phyloP scores from a whole-genome alignment of 2,113 vertebrate genomes.

The Sarotherodon lohbergeri region DNA sequence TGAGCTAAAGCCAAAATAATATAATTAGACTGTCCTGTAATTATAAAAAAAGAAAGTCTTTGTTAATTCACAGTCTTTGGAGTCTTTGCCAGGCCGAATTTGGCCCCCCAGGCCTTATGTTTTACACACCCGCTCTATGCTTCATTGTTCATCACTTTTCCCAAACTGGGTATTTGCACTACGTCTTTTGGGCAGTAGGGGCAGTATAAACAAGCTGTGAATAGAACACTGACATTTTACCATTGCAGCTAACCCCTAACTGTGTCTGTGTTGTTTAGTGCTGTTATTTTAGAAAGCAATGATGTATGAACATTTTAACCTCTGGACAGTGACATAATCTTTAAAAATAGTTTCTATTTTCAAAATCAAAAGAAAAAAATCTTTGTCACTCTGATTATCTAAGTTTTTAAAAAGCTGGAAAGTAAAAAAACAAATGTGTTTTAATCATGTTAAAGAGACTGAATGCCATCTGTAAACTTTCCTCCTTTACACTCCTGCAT shows the following conservation, averaged over 20 bases:
- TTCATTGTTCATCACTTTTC: not conserved
- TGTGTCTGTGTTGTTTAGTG: not conserved
- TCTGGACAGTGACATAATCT: not conserved
- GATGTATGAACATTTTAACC: not conserved
- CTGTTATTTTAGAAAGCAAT: not conserved
- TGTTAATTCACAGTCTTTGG: not conserved
- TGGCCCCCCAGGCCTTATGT: not conserved
- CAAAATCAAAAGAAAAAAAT: not conserved
- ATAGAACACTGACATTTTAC: not conserved
- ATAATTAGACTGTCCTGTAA: not conserved
- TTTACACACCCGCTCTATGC: not conserved
- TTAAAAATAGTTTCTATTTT: not conserved
- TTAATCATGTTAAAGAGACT: not conserved
- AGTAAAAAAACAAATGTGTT: not conserved
- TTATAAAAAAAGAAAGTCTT: not conserved
- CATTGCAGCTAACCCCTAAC: not conserved
- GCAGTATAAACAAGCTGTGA: not conserved
- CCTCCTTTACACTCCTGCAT: not conserved
- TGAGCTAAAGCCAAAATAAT: not conserved
- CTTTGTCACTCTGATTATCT: not conserved
- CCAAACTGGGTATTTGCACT: not conserved
- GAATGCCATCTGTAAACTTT: not conserved
- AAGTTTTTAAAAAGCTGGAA: not conserved
- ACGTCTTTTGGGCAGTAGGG: not conserved
- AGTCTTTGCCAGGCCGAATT: not conserved